Evolutionary conservation across 2,888 invertebrate species (phyloP).

Genomic region (Luperina nickerlii): DNA sequence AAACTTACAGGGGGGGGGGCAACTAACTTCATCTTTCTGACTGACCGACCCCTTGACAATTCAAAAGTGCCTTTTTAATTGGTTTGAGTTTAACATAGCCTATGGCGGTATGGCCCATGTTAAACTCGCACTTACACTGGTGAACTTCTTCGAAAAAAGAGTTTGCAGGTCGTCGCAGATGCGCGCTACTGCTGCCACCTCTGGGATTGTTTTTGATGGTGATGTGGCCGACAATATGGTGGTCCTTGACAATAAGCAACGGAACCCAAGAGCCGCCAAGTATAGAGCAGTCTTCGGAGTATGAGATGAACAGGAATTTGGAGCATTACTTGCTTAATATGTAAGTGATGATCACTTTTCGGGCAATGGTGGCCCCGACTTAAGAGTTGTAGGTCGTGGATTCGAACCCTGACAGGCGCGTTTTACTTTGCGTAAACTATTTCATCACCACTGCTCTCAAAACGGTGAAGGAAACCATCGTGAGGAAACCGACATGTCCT

Average conservation of each 20-base stretch:
- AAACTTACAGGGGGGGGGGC: too few relatives aligned
- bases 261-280: not conserved
- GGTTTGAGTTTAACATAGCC: too few relatives aligned
- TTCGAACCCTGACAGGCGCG: too few relatives aligned
- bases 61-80: not conserved
- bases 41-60: not conserved
- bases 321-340: not conserved
- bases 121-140: not conserved
- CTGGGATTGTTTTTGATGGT: not conserved
- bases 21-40: too few relatives aligned
- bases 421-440: too few relatives aligned
- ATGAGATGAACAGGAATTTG: not conserved
- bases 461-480: too few relatives aligned
- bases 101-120: too few relatives aligned
- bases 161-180: not conserved
- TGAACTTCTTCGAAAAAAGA: not conserved
- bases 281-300: not conserved
- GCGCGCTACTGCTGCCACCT: not conserved
- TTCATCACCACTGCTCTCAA: too few relatives aligned
- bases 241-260: not conserved
- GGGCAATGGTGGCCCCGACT: too few relatives aligned
- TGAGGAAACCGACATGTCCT: too few relatives aligned
- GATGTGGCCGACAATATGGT: slow-evolving; percentile 5
- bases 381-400: too few relatives aligned
- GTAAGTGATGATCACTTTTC: not conserved